phyloP scores from a whole-genome alignment of 2,888 invertebrate species.

The Drosophila ustulata region DNA sequence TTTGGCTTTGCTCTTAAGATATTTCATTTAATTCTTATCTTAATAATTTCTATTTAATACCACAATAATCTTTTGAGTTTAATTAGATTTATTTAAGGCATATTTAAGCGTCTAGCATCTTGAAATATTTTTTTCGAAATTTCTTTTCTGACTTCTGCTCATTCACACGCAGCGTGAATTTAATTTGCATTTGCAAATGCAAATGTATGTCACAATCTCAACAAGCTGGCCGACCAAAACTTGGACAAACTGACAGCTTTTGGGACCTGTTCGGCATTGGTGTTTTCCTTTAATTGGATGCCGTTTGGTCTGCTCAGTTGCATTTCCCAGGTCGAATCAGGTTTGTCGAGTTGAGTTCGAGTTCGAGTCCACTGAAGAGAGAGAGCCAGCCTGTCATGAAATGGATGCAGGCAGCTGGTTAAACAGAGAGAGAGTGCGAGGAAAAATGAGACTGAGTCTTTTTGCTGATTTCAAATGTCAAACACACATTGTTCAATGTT shows the following conservation, averaged over 20 bases:
- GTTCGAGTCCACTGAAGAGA: not conserved
- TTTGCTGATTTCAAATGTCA: constrained; percentile 74
- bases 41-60: too few species aligned
- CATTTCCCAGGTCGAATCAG: constrained; percentile 50
- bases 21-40: too few species aligned
- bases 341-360: constrained; percentile 6
- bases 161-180: constrained; percentile 61
- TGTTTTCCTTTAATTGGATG: constrained; percentile 74
- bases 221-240: constrained; percentile 37
- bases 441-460: constrained; percentile 1
- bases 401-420: constrained; percentile 30
- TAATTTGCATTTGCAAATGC: constrained; percentile 77
- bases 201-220: constrained; percentile 60
- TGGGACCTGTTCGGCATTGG: constrained; percentile 50
- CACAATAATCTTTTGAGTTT: not conserved
- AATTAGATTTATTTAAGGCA: not conserved
- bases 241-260: constrained; percentile 65
- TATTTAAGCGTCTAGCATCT: constrained; percentile 2
- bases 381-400: constrained; percentile 35
- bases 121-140: not conserved
- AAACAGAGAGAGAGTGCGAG: not conserved
- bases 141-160: constrained; percentile 23
- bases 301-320: constrained; percentile 58
- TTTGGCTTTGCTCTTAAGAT: too few species aligned
- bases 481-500: constrained; percentile 69